Base-by-base conservation (phyloP, 1,140 invertebrate species). In the Ooceraea biroi region DNA sequence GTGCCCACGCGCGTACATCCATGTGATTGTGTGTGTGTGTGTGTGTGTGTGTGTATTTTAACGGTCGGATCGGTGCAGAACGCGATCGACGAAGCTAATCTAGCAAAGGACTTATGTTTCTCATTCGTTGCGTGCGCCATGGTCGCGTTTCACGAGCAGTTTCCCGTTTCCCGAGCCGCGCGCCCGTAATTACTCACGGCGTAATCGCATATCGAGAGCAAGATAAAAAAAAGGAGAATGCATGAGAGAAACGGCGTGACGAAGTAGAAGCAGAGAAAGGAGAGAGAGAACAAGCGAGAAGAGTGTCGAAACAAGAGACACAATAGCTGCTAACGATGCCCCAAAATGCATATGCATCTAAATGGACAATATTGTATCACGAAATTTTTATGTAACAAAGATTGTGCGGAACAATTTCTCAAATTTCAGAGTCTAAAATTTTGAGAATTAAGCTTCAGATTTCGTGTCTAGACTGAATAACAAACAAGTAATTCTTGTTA, bases 31-130 rank as follows among this genome's bases (percentile, higher is more conserved):
- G 30, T 77, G 58, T 66, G 19, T 80, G 46, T 76, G 61, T 57
- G n/a, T n/a, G n/a, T 71, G 55, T 50, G 30, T 77, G 58, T 66
- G 19, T 80, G 46, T 76, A 66, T 57, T 78, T 57, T 69, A 69
- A 41, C 83, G 90, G 58, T 87, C 86, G 72, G 76, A 90, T 85
- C 80, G 73, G 46, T 78, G 30, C 30, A 69, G 87, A 90, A 90
- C 84, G 88, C 87, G 80, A 82, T 82, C 80, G 57, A 52, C 69
- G 69, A 76, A 50, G 30, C 80, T 73, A 73, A 73, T 72, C 57
- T 82, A 76, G 30, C 58, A 25, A 68, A 58, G 77, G 65, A 36
- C 68, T 80, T 84, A 61, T 19, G 46, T 57, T 76, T 63, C 41
- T 46, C 30, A 41, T 63, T 80, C 36, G 48, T 46, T 74, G 46